phyloP scores from a whole-genome alignment of 2,888 invertebrate species.

The Lampropteryx suffumata region DNA sequence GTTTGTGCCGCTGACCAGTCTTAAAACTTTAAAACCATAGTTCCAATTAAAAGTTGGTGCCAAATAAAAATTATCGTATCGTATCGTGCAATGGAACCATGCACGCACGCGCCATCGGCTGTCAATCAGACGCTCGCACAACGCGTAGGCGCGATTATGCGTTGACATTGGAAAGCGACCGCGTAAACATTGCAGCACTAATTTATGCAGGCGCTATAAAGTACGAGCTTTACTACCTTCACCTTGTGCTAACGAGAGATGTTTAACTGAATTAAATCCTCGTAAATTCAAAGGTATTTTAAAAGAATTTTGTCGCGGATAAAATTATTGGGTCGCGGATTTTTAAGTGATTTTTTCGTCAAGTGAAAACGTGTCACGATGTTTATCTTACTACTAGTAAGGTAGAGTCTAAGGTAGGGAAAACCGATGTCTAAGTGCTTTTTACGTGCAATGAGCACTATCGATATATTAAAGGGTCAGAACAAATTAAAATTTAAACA shows the following conservation, averaged over 20 bases:
- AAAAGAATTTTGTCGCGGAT: constrained; percentile 4
- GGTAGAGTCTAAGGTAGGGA: no score
- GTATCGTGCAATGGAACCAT: constrained; percentile 48
- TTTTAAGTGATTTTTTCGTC: neutral
- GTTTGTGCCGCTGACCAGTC: no score
- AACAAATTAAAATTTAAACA: no score
- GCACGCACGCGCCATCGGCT: constrained; percentile 44
- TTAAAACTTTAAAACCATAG: no score
- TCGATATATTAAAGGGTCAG: no score
- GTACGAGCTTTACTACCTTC: constrained; percentile 28
- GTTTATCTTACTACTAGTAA: no score
- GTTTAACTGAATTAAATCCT: constrained; percentile 19
- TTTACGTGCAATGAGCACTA: no score
- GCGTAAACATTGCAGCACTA: constrained; percentile 51
- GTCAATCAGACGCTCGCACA: constrained; percentile 61
- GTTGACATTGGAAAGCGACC: constrained; percentile 70
- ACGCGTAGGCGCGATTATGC: constrained; percentile 60
- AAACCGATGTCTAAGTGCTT: no score
- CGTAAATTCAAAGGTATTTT: constrained; percentile 15
- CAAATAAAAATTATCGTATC: constrained; percentile 3
- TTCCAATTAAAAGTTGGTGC: no score
- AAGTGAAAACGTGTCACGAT: neutral
- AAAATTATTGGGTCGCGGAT: constrained; percentile 6
- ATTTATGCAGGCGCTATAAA: constrained; percentile 45
- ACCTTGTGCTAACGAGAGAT: constrained; percentile 11